phyloP scores from a whole-genome alignment of 2,113 vertebrate genomes.

The Sigmodon hispidus region DNA sequence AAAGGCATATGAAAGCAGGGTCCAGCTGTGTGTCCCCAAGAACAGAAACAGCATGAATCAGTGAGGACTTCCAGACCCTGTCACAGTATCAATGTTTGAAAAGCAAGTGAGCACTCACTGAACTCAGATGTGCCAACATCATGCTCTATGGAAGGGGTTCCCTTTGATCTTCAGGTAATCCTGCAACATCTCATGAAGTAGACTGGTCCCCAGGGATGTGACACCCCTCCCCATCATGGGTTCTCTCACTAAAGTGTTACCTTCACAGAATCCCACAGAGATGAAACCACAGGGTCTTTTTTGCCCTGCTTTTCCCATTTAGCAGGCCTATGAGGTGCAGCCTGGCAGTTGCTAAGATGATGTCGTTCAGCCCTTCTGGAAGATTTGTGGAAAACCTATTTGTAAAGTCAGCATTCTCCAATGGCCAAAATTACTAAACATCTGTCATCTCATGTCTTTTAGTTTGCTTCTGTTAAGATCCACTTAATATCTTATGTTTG shows the following conservation, averaged over 20 bases:
- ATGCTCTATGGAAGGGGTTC: background rate
- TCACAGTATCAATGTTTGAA: background rate
- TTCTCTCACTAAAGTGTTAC: background rate
- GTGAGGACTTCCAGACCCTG: no score
- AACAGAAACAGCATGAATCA: background rate
- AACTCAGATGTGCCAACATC: background rate
- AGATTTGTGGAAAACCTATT: background rate
- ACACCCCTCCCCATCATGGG: background rate
- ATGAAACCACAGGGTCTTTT: background rate
- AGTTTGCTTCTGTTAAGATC: background rate
- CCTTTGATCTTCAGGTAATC: background rate
- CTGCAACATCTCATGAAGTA: background rate
- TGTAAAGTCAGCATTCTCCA: background rate
- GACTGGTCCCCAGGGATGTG: background rate
- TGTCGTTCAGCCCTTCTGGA: background rate
- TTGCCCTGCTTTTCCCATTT: background rate
- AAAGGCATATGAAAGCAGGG: background rate
- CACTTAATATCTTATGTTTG: background rate
- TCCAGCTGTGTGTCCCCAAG: background rate
- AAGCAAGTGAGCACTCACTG: background rate
- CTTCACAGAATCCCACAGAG: background rate
- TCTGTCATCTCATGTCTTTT: background rate
- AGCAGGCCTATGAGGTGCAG: background rate
- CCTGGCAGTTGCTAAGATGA: background rate
- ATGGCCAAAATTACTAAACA: background rate